Conservation (phyloP, 1,140 invertebrate genomes). For the Pteromalus puparum region DNA sequence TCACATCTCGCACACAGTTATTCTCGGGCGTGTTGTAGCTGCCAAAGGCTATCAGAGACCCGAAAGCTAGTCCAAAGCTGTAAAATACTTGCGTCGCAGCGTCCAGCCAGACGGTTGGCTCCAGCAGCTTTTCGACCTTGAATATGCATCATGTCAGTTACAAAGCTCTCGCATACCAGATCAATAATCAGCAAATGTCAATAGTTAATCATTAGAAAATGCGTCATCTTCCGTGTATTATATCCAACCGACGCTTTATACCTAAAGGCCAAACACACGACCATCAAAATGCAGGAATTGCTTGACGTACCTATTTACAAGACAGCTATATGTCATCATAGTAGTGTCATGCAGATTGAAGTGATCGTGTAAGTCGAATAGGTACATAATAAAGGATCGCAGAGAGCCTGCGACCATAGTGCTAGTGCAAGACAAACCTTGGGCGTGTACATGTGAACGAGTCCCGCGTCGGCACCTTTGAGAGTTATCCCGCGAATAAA, state of each 20-base stretch:
- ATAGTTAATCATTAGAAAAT: not conserved
- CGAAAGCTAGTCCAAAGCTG: constrained; percentile 94
- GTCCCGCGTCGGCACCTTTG: constrained; percentile 90
- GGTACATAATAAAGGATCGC: not conserved
- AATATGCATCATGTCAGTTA: constrained; percentile 31
- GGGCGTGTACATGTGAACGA: constrained; percentile 94
- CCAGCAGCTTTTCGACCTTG: constrained; percentile 86
- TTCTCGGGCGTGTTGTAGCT: constrained; percentile 94
- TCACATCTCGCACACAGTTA: constrained; percentile 92
- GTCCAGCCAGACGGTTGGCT: constrained; percentile 93
- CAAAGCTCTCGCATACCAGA: not conserved
- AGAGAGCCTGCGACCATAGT: constrained; percentile 47
- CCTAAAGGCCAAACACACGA: not conserved
- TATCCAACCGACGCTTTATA: not conserved
- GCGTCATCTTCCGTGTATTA: not conserved
- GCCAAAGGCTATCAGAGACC: constrained; percentile 93
- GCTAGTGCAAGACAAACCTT: constrained; percentile 77
- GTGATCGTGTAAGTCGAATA: no score
- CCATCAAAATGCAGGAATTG: not conserved
- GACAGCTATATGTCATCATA: no score
- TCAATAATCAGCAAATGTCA: no score
- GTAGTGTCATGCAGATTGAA: not conserved
- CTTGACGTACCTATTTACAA: not conserved
- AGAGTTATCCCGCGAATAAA: constrained; percentile 94
- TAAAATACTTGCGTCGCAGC: constrained; percentile 98